Evolutionary conservation across 2,797 vertebrate species (phyloP).

Genomic region (Alca torda): DNA sequence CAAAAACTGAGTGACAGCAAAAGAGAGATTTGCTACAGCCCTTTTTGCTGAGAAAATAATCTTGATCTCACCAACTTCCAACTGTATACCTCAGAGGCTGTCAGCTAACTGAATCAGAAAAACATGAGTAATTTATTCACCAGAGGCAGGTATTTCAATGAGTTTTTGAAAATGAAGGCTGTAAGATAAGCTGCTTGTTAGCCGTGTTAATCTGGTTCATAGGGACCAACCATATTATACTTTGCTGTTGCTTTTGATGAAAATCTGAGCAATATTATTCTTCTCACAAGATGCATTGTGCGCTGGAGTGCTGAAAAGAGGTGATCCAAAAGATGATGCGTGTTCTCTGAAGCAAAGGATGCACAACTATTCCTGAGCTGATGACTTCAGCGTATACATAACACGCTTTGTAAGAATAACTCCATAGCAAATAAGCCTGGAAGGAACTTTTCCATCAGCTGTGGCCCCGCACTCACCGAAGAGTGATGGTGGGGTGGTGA

Average conservation of each 20-base stretch:
- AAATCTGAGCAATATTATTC: background rate
- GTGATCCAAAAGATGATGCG: background rate
- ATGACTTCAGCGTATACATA: background rate
- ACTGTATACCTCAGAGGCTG: background rate
- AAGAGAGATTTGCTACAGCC: background rate
- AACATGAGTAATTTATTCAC: background rate
- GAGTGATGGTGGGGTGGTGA: background rate
- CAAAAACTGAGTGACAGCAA: background rate
- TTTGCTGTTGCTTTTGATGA: background rate
- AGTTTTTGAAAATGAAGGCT: background rate
- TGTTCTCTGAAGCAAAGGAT: background rate
- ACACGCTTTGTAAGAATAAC: background rate
- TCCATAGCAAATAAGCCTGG: background rate
- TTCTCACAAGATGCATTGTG: background rate
- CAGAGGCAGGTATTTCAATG: background rate
- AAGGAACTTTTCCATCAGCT: background rate
- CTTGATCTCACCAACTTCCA: background rate
- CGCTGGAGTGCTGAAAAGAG: background rate
- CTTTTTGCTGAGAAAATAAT: background rate
- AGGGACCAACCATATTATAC: background rate
- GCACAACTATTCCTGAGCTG: background rate
- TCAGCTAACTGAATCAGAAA: background rate
- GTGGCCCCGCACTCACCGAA: background rate
- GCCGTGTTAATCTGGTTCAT: background rate
- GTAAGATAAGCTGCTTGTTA: background rate